These are phyloP conservation scores for Andrena minutula DNA, from an alignment of 2,888 invertebrate species.

Conservation along the genomic window DNA sequence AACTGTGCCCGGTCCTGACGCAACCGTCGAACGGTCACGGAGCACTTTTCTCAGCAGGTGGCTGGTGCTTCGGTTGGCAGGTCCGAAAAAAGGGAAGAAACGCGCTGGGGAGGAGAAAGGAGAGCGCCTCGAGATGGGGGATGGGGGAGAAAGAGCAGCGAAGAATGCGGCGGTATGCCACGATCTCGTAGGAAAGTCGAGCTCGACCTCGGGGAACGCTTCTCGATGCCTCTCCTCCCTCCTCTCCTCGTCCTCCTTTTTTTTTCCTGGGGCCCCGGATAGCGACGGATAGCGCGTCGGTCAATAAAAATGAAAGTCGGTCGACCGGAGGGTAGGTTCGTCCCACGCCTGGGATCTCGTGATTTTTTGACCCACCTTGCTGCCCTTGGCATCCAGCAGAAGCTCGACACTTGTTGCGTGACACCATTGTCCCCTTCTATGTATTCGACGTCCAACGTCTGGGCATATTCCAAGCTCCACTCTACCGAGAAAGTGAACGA, in stretches of 20 bases:
- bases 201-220: constrained; percentile 58
- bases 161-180: constrained; percentile 57
- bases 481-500: neutral
- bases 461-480: neutral
- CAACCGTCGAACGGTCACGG: constrained; percentile 76
- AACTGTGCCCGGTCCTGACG: constrained; percentile 78
- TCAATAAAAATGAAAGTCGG: constrained; percentile 75
- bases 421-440: neutral
- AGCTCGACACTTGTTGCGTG: constrained; percentile 20
- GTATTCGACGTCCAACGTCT: neutral
- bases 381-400: neutral
- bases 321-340: constrained; percentile 56
- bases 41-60: constrained; percentile 83
- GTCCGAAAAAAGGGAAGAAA: constrained; percentile 63
- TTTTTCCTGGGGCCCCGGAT: constrained; percentile 19
- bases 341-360: constrained; percentile 32
- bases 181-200: constrained; percentile 70
- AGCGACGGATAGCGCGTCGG: constrained; percentile 66
- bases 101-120: constrained; percentile 31
- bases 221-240: constrained; percentile 23
- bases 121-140: constrained; percentile 33
- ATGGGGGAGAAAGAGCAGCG: constrained; percentile 36
- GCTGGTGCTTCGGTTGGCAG: constrained; percentile 71
- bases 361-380: constrained; percentile 39
- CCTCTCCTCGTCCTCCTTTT: constrained; percentile 28